Evolutionary conservation across 23 tunicate genomes (phyloP), one percentile per base, ranked within the genome.

Genomic region (Ascidia mentula): DNA sequence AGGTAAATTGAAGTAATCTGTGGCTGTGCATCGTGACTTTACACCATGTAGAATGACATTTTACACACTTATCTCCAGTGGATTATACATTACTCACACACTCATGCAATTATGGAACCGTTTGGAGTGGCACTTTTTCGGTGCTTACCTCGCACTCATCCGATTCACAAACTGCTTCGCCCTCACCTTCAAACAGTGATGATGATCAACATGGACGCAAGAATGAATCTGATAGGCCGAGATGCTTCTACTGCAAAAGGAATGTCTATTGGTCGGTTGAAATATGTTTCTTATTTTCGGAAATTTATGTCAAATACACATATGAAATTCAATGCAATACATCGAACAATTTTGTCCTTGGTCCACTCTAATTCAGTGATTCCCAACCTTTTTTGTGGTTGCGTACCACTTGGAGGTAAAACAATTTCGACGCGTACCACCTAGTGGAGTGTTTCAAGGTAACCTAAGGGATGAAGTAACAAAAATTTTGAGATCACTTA

Each of bases 121-220:
- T 89, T 89, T 37, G 82, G 81, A 17, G 89, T 89, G 37, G 84
- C 95, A 8, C 60, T 84, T 13, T 89, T 89, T 85, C 89, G 95
- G 34, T 72, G 84, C 37, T 69, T 89, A 12, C 85, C 95, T 1
- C 78, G 79, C 30, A 40, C 89, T n/a, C 95, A 89, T 75, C 95
- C 95, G 70, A 40, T 89, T 45, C 84, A 89, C 78, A 89, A 89
- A 38, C 85, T 89, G 45, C 75, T 89, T 60, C 45, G 95, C 26
- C 95, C 95, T 8, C 95, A 89, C 45, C 85, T 89, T 37, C 89
- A 65, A 17, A 89, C 95, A 1, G 85, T 89, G 38, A 18, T 73
- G 15, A 74, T 71, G 38, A 89, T 89, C 85, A 89, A 89, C 85
- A 40, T 75, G 30, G 73, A 69, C 20, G 89, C 89, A 28, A 65